These are phyloP conservation scores for Imbricaverruca yamaguchii DNA, from an alignment of 2,888 invertebrate genomes.

Conservation along the genomic window DNA sequence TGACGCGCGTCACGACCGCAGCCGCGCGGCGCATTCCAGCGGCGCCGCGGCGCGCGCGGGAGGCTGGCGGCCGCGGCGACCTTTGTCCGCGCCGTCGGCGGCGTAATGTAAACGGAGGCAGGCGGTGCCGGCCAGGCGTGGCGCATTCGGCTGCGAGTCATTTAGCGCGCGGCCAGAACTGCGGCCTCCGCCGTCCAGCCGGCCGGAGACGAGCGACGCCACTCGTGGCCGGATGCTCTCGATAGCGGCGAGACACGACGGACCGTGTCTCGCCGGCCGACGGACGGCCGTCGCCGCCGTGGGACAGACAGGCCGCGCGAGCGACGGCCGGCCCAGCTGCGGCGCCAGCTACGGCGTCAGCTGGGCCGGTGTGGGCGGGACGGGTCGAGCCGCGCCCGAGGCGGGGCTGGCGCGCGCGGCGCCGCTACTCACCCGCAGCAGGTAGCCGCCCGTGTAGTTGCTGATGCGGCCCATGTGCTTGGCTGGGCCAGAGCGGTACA, in stretches of 20 bases:
- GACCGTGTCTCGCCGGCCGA: too few species aligned
- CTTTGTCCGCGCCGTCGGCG: background rate
- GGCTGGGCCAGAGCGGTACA: background rate
- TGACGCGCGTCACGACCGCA: background rate
- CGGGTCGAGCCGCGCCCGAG: too few species aligned
- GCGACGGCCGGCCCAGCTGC: background rate
- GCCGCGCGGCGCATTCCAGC: background rate
- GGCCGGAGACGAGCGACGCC: too few species aligned
- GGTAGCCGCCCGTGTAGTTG: slow-evolving; percentile 15
- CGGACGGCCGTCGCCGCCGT: background rate
- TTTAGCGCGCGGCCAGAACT: too few species aligned
- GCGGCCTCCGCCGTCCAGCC: too few species aligned
- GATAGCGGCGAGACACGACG: background rate
- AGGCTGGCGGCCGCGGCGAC: background rate
- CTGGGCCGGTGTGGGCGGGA: background rate
- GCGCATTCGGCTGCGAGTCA: background rate
- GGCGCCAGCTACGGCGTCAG: background rate
- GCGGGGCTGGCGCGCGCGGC: too few species aligned
- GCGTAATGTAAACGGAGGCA: background rate
- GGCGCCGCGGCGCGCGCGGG: background rate
- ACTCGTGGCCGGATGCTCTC: background rate
- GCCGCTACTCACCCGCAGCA: background rate
- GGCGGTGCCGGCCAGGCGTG: background rate
- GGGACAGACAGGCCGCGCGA: background rate
- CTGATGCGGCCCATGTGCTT: slow-evolving; percentile 16